These are phyloP conservation scores for Venustaconcha ellipsiformis DNA, from an alignment of 1,140 invertebrate genomes.

Conservation along the genomic window DNA sequence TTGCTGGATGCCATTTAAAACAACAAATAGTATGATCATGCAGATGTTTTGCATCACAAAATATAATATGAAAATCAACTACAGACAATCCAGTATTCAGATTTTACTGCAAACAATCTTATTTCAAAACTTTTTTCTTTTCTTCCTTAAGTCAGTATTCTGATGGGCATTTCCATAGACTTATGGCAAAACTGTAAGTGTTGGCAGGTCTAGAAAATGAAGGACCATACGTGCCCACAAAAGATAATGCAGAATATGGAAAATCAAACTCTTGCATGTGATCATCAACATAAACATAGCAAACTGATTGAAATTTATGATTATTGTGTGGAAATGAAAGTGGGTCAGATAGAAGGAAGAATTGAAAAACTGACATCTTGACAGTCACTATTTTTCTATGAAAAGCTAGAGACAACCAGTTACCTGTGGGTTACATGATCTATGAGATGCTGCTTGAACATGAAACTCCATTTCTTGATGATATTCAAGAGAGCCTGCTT, in stretches of 20 bases:
- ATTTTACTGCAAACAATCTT: too few relatives aligned
- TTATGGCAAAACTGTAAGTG: too few relatives aligned
- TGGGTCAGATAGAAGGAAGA: background rate
- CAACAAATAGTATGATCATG: background rate
- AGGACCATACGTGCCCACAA: background rate
- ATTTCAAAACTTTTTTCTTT: too few relatives aligned
- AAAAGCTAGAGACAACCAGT: background rate
- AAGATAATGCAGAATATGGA: background rate
- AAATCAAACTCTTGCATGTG: too few relatives aligned
- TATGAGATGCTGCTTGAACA: conserved; percentile 92
- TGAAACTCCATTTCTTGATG: conserved; percentile 87
- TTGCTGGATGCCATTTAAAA: background rate
- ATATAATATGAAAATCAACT: too few relatives aligned
- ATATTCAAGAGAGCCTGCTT: conserved; percentile 53
- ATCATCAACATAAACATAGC: background rate
- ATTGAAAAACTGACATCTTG: too few relatives aligned
- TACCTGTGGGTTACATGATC: conserved; percentile 82
- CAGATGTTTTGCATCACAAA: too few relatives aligned
- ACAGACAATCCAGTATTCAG: too few relatives aligned
- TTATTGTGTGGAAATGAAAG: background rate
- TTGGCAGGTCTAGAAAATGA: too few relatives aligned
- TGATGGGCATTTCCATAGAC: too few relatives aligned
- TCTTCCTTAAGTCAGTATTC: too few relatives aligned
- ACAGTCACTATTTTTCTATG: background rate
- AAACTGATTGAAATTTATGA: conserved; percentile 9